Conservation (phyloP, 2,888 invertebrate species). For the Sarcophaga carnaria region DNA sequence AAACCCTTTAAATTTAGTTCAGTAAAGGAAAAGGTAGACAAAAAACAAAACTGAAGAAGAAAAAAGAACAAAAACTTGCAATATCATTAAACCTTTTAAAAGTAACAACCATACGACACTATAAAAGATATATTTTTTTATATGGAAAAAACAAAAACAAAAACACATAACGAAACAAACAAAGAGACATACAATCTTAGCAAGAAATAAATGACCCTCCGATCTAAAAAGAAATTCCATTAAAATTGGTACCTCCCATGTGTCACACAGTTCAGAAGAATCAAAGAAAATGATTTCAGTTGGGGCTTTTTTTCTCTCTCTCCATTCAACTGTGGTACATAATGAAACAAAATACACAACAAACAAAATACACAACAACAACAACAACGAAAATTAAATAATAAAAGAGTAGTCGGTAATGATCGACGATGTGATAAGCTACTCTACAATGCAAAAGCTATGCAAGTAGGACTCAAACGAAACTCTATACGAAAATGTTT, state of each 20-base stretch:
- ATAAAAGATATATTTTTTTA: conserved; percentile 37
- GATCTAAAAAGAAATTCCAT: conserved; percentile 73
- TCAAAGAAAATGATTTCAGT: conserved; percentile 65
- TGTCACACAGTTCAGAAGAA: conserved; percentile 73
- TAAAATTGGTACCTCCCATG: conserved; percentile 73
- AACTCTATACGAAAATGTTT: too few species aligned
- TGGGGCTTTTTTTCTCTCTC: conserved; percentile 7
- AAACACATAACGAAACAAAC: conserved; percentile 20
- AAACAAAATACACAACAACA: conserved; percentile 20
- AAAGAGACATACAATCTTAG: conserved; percentile 37
- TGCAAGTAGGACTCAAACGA: too few species aligned
- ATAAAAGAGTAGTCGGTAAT: neutral
- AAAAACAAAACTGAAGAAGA: conserved; percentile 5
- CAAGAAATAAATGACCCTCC: conserved; percentile 67
- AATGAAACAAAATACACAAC: conserved; percentile 41
- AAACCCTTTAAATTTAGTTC: conserved; percentile 9
- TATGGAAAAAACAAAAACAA: conserved; percentile 34
- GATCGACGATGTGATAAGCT: too few species aligned
- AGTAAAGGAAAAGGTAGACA: neutral
- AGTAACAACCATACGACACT: conserved; percentile 58
- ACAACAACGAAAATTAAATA: neutral
- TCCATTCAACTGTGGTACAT: conserved; percentile 6
- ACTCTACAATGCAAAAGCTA: too few species aligned
- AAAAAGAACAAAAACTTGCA: conserved; percentile 52
- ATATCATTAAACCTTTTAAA: conserved; percentile 69